Percentiles rank a stretch among this genome's conserved stretches.
These are phyloP conservation scores for Falcunculus frontatus DNA, from an alignment of 2,113 vertebrate species.

Conservation along the genomic window DNA sequence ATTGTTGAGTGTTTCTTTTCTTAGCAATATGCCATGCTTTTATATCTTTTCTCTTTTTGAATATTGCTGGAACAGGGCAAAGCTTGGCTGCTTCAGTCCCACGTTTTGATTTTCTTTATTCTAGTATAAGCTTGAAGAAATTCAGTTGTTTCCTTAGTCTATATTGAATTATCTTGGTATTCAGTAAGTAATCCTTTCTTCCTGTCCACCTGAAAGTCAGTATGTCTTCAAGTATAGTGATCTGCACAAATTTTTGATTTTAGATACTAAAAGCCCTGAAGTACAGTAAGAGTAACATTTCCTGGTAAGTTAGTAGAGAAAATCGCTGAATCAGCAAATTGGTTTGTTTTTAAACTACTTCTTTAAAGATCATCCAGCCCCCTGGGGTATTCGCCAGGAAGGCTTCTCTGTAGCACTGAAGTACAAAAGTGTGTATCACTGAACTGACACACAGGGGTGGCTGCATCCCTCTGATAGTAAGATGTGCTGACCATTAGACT, in stretches of 20 bases:
- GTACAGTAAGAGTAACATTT: background rate
- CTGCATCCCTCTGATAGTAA: background rate
- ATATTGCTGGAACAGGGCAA: background rate
- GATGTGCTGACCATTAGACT: background rate
- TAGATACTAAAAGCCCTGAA: background rate
- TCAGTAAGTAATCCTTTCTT: background rate
- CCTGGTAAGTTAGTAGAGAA: background rate
- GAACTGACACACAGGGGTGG: background rate
- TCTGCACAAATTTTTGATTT: background rate
- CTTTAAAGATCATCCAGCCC: background rate
- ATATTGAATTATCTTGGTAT: background rate
- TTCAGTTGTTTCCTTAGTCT: background rate
- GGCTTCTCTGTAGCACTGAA: background rate
- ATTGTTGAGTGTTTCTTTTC: background rate
- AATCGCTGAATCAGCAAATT: background rate
- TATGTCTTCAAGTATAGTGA: background rate
- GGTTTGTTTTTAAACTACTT: background rate
- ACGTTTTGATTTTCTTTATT: background rate
- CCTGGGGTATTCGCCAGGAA: background rate
- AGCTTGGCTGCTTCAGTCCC: background rate
- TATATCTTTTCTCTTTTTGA: background rate
- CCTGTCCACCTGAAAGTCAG: background rate
- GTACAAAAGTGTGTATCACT: background rate
- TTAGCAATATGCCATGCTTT: background rate
- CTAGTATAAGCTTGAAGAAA: background rate